These are phyloP conservation scores for Centruroides sculpturatus DNA, from an alignment of 1,140 invertebrate genomes.

Conservation along the genomic window DNA sequence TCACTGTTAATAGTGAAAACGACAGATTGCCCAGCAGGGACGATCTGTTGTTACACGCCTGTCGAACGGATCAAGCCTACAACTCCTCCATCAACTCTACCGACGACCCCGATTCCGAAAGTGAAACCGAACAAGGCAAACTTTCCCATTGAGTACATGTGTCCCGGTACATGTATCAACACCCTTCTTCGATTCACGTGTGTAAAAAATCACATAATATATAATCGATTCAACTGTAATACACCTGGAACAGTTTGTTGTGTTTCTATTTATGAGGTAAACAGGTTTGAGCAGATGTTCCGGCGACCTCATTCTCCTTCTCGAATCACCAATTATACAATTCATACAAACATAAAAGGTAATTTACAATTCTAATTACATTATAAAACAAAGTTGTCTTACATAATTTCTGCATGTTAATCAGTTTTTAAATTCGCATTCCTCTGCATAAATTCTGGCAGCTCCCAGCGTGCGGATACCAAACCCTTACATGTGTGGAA, in stretches of 20 bases:
- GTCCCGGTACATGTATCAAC: constrained; percentile 78
- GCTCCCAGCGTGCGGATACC: neutral
- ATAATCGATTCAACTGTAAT: constrained; percentile 16
- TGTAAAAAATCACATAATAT: constrained; percentile 45
- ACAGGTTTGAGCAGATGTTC: neutral
- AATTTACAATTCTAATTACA: too few relatives aligned
- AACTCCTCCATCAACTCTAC: neutral
- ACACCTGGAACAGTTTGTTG: constrained; percentile 21
- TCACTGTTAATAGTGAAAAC: constrained; percentile 52
- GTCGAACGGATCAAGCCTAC: neutral
- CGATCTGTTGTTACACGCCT: constrained; percentile 49
- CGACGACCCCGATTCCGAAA: neutral
- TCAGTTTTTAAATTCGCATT: too few relatives aligned
- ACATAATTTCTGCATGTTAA: too few relatives aligned
- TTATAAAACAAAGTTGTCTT: too few relatives aligned
- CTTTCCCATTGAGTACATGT: constrained; percentile 32
- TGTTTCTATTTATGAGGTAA: constrained; percentile 1
- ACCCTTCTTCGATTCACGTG: constrained; percentile 77
- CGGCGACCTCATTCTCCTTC: too few relatives aligned
- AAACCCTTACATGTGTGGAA: constrained; percentile 11
- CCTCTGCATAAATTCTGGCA: neutral
- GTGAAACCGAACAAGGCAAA: too few relatives aligned
- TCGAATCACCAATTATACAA: neutral
- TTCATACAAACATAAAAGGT: neutral
- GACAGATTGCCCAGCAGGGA: constrained; percentile 51